Evolutionary conservation across 2,888 invertebrate genomes (phyloP).

Genomic region (Chorisops tibialis): DNA sequence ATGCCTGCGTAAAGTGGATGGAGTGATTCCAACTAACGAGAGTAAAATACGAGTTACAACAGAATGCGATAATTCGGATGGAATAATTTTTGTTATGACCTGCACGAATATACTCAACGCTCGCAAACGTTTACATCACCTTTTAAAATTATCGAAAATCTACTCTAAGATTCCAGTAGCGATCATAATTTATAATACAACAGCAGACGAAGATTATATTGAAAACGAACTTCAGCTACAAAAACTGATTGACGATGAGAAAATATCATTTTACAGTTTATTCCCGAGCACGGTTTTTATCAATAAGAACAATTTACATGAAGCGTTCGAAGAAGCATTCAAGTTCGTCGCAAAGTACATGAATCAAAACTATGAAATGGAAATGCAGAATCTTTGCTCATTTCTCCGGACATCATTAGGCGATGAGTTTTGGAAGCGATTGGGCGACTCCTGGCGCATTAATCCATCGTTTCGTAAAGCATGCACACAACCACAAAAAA

Average conservation of each 20-base stretch:
- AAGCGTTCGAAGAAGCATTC: conserved; percentile 52
- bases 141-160: conserved; percentile 38
- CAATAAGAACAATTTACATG: conserved; percentile 7
- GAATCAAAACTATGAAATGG: conserved; percentile 55
- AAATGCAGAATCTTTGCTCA: conserved; percentile 58
- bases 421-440: conserved; percentile 61
- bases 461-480: conserved; percentile 49
- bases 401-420: conserved; percentile 59
- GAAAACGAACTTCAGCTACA: conserved; percentile 36
- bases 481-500: conserved; percentile 51
- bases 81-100: conserved; percentile 43
- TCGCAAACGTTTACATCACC: conserved; percentile 40
- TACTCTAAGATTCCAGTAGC: conserved; percentile 42
- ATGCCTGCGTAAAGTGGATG: conserved; percentile 46
- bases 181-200: conserved; percentile 40
- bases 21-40: conserved; percentile 43
- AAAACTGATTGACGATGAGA: conserved; percentile 48
- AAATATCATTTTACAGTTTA: conserved; percentile 47
- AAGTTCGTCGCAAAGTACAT: conserved; percentile 56
- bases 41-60: conserved; percentile 33
- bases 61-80: conserved; percentile 43
- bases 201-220: conserved; percentile 27
- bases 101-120: conserved; percentile 36
- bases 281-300: conserved; percentile 12
- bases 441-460: conserved; percentile 44